Conservation (phyloP, 2,888 invertebrate species). For the Gymnocheta viridis region DNA sequence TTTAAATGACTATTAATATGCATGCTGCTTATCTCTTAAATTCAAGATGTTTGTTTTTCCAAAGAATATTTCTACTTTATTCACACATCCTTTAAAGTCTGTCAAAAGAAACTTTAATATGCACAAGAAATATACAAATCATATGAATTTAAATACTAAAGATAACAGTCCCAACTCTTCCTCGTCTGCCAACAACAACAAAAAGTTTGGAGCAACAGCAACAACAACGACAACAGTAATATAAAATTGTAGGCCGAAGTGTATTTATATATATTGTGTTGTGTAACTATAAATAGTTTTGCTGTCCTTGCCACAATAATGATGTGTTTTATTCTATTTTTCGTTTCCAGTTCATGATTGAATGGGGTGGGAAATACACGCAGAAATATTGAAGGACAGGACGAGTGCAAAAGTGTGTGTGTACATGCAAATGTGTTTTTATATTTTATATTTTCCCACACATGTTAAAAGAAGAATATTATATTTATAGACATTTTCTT, state of each 20-base stretch:
- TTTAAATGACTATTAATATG: not conserved
- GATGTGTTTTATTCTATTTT: constrained; percentile 52
- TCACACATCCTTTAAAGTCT: not conserved
- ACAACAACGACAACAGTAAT: not conserved
- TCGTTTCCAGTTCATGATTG: constrained; percentile 1
- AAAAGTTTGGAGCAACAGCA: not conserved
- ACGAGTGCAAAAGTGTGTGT: not conserved
- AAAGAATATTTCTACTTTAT: not conserved
- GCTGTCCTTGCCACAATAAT: constrained; percentile 35
- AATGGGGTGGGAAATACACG: constrained; percentile 1
- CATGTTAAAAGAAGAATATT: constrained; percentile 5
- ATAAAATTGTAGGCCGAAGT: not conserved
- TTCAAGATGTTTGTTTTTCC: not conserved
- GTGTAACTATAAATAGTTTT: not conserved
- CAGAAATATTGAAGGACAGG: not conserved
- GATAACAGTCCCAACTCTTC: constrained; percentile 3
- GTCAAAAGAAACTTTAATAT: not conserved
- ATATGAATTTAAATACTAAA: not conserved
- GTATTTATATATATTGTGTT: not conserved
- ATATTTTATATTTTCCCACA: not conserved
- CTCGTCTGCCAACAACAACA: not conserved
- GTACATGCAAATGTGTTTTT: not conserved
- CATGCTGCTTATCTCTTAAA: not conserved
- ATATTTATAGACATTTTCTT: not conserved
- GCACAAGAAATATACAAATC: not conserved